Evolutionary conservation across 2,888 invertebrate species (phyloP).

Genomic region (Thelaira solivaga): DNA sequence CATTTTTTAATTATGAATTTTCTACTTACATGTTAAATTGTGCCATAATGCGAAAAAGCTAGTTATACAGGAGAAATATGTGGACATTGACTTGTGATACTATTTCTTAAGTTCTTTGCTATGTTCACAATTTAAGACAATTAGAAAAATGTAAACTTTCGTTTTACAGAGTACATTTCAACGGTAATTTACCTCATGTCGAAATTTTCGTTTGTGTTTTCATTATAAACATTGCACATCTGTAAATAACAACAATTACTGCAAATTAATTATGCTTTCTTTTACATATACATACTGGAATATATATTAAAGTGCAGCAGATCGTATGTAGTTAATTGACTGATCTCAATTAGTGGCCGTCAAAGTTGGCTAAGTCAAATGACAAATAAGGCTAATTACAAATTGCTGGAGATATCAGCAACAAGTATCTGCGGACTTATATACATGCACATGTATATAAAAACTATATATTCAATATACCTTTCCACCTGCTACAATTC

Average conservation of each 20-base stretch:
- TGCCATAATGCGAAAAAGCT: slow-evolving; percentile 45
- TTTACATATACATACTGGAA: neutral
- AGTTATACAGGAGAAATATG: neutral
- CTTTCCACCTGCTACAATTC: neutral
- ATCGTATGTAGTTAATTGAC: slow-evolving; percentile 22
- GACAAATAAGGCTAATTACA: no score
- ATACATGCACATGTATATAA: no score
- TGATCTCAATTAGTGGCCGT: slow-evolving; percentile 5
- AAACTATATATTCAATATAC: no score
- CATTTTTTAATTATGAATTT: no score
- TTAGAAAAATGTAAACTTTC: neutral
- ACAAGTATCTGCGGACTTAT: no score
- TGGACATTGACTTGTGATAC: slow-evolving; percentile 27
- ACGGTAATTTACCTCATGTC: neutral
- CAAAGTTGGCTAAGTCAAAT: neutral
- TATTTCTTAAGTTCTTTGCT: slow-evolving; percentile 1
- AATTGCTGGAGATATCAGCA: no score
- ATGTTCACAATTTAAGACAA: slow-evolving; percentile 22
- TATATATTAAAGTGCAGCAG: neutral
- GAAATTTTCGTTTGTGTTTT: neutral
- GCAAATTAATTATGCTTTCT: neutral
- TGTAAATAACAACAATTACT: slow-evolving; percentile 9
- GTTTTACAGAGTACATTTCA: slow-evolving; percentile 1
- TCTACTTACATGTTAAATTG: slow-evolving; percentile 56
- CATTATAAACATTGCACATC: slow-evolving; percentile 10